These are phyloP conservation scores for Rhynchonycteris naso DNA, from an alignment of 2,797 vertebrate genomes.

Conservation along the genomic window DNA sequence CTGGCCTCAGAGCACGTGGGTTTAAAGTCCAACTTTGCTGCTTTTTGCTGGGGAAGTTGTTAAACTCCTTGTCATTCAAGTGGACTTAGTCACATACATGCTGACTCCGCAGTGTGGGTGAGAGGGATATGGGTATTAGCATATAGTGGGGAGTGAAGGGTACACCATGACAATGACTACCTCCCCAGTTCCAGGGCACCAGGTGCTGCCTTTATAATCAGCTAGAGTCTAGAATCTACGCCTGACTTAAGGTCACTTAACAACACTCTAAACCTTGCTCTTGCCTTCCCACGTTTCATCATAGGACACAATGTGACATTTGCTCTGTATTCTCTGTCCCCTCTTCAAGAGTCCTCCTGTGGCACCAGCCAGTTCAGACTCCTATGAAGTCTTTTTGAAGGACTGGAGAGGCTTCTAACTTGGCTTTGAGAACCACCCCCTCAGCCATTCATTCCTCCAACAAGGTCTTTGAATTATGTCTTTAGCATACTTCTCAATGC, in stretches of 20 bases:
- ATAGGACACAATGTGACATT: neutral
- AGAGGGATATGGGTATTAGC: neutral
- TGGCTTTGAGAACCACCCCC: neutral
- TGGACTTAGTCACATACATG: neutral
- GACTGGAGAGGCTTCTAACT: neutral
- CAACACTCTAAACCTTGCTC: neutral
- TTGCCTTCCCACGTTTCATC: neutral
- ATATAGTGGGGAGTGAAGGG: neutral
- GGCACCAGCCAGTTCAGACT: neutral
- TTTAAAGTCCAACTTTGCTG: neutral
- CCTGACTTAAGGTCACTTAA: neutral
- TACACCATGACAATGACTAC: neutral
- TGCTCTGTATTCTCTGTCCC: neutral
- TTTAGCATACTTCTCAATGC: neutral
- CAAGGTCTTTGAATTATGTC: neutral
- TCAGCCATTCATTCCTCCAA: too few species aligned
- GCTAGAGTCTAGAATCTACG: neutral
- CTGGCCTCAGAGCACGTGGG: neutral
- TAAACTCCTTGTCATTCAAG: neutral
- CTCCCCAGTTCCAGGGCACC: neutral
- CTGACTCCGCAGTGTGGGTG: rapidly evolving
- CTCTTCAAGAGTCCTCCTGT: neutral
- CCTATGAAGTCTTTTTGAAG: neutral
- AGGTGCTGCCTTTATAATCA: neutral
- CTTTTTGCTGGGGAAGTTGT: neutral